Evolutionary conservation across 2,888 invertebrate species (phyloP).

Genomic region (Capitulum mitella): DNA sequence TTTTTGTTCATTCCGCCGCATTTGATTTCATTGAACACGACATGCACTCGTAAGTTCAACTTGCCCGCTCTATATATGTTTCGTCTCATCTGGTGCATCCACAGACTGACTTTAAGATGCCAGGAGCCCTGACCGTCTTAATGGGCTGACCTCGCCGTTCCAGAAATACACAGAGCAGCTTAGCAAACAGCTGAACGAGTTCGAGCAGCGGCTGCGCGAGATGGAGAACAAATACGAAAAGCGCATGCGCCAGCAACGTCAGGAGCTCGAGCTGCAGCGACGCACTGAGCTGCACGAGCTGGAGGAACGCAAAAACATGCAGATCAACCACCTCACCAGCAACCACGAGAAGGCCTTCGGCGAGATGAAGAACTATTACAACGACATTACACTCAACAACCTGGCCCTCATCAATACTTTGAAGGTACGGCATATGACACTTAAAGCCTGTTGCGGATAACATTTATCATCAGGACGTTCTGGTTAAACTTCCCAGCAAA

Average conservation of each 20-base stretch:
- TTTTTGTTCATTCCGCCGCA: no score
- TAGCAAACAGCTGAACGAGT: constrained; percentile 55
- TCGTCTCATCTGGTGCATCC: no score
- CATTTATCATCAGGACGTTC: no score
- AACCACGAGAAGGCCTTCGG: constrained; percentile 77
- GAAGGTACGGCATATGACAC: no score
- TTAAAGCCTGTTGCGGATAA: no score
- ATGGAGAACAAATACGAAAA: constrained; percentile 64
- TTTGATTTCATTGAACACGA: no score
- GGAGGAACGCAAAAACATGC: constrained; percentile 83
- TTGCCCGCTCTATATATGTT: no score
- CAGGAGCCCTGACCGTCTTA: no score
- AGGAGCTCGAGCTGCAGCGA: constrained; percentile 63
- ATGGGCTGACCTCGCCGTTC: no score
- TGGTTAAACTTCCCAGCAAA: no score
- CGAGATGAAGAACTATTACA: constrained; percentile 90
- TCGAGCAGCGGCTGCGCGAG: constrained; percentile 60
- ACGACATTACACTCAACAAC: constrained; percentile 88
- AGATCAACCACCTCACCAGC: constrained; percentile 66
- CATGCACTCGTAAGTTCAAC: no score
- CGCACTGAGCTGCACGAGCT: constrained; percentile 62
- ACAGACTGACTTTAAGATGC: no score
- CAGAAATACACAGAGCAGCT: constrained; percentile 47
- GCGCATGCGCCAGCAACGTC: constrained; percentile 62
- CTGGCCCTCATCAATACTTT: constrained; percentile 80